Conservation (phyloP, 2,113 vertebrate genomes). For the Grallaria varia region DNA sequence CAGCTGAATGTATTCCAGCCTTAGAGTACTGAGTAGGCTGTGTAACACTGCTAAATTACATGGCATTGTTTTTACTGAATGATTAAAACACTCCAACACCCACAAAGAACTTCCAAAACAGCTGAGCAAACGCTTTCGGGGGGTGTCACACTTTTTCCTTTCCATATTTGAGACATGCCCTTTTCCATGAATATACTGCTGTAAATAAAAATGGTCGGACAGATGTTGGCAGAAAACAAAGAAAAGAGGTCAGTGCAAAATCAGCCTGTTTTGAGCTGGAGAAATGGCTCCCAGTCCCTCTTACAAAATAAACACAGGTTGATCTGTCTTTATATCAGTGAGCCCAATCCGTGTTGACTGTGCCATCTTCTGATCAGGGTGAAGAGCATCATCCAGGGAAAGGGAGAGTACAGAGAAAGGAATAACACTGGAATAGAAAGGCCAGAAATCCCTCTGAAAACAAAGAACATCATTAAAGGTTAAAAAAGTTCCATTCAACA, state of each 20-base stretch:
- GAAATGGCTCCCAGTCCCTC: background rate
- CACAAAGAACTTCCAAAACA: constrained; percentile 53
- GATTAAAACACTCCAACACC: constrained; percentile 60
- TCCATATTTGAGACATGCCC: constrained; percentile 21
- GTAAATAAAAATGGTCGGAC: background rate
- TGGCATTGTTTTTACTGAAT: constrained; percentile 55
- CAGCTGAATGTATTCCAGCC: constrained; percentile 9
- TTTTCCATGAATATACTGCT: background rate
- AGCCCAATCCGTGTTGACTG: background rate
- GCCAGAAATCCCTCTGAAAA: constrained; percentile 9
- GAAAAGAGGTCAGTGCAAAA: background rate
- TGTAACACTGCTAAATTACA: constrained; percentile 41
- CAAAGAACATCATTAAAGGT: background rate
- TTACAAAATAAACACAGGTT: background rate
- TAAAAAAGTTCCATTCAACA: background rate
- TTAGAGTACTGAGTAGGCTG: constrained; percentile 20
- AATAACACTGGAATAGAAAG: background rate
- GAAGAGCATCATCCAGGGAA: background rate
- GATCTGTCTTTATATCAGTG: background rate
- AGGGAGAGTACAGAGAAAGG: background rate
- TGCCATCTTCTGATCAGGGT: background rate
- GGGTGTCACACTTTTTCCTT: constrained; percentile 52
- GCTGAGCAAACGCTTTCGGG: constrained; percentile 19
- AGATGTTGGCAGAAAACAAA: constrained; percentile 1
- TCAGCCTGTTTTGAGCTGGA: background rate